Evolutionary conservation across 2,797 vertebrate species (phyloP).

Genomic region (Dermochelys coriacea): DNA sequence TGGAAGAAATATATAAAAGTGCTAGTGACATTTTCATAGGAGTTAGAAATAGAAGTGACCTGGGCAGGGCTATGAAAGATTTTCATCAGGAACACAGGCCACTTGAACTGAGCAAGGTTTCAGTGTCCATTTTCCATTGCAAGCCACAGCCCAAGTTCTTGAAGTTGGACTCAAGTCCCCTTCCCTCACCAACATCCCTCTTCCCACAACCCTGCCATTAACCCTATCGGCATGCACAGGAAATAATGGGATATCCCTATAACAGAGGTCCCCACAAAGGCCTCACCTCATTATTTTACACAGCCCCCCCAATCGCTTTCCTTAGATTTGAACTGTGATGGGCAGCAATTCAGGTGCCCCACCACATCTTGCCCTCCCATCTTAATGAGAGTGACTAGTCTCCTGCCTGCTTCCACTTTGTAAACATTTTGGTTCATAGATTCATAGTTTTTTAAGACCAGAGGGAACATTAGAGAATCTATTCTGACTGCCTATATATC

Average conservation of each 20-base stretch:
- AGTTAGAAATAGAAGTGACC: background rate
- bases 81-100: background rate
- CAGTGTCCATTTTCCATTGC: background rate
- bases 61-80: background rate
- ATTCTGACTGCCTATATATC: background rate
- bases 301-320: background rate
- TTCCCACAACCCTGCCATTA: background rate
- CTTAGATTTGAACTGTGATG: background rate
- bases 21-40: background rate
- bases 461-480: background rate
- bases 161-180: background rate
- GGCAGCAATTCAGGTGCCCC: background rate
- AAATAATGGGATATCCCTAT: background rate
- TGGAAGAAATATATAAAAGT: background rate
- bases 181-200: background rate
- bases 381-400: background rate
- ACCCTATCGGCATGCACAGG: too few species aligned
- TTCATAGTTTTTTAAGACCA: background rate
- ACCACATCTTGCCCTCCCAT: background rate
- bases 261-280: background rate
- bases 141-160: background rate
- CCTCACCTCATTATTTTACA: background rate
- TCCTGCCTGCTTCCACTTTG: background rate
- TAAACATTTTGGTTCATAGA: background rate
- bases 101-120: background rate